Percentiles rank a stretch among this genome's conserved stretches.
These are phyloP conservation scores for Lophura nycthemera DNA, from an alignment of 2,113 vertebrate genomes.

Conservation along the genomic window DNA sequence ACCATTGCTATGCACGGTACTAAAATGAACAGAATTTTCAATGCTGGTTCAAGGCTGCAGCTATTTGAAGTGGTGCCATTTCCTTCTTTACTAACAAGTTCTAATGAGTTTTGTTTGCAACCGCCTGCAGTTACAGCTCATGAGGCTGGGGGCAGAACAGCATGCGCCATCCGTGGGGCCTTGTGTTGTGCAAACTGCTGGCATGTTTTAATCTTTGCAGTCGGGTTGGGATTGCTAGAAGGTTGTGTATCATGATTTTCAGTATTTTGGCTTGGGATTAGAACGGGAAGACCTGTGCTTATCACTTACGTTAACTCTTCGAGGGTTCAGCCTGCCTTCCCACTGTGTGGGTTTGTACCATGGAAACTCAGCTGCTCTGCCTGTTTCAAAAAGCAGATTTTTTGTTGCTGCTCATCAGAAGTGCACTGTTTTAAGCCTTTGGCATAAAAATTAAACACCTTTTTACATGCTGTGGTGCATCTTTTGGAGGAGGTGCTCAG, in stretches of 20 bases:
- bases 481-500: background rate
- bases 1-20: constrained; percentile 46
- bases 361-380: background rate
- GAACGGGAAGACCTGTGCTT: background rate
- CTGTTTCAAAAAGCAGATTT: background rate
- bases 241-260: background rate
- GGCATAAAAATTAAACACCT: background rate
- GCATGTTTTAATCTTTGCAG: background rate
- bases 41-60: background rate
- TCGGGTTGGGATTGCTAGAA: background rate
- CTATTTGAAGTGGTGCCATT: constrained; percentile 8
- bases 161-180: background rate
- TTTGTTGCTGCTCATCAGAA: background rate
- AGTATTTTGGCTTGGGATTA: background rate
- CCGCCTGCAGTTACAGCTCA: constrained; percentile 35
- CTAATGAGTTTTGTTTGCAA: constrained; percentile 36
- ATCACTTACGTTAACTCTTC: background rate
- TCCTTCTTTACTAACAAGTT: constrained; percentile 46
- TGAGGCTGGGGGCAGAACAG: background rate
- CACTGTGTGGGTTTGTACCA: background rate
- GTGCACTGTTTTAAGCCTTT: background rate
- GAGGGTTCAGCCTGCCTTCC: background rate
- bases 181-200: background rate
- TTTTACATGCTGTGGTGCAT: background rate
- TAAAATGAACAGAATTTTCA: background rate